Evolutionary conservation across 2,888 invertebrate genomes (phyloP).

Genomic region (Mimumesa dahlbomi): DNA sequence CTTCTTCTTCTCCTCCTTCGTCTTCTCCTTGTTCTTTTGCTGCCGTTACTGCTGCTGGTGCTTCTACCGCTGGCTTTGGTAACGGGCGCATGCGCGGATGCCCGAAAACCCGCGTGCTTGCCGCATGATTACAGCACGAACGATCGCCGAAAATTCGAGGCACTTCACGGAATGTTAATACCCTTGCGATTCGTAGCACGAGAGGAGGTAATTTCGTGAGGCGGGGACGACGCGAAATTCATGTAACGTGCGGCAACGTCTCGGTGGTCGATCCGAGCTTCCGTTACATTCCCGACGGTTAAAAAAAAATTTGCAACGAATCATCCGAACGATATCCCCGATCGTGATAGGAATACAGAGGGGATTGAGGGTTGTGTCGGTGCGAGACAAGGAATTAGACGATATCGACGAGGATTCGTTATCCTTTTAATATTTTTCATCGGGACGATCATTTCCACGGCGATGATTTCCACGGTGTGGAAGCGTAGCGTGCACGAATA

Average conservation of each 20-base stretch:
- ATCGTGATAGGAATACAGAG: not conserved
- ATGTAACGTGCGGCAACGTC: no score
- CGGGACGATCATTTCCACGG: slow-evolving; percentile 11
- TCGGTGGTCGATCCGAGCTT: not conserved
- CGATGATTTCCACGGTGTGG: slow-evolving; percentile 4
- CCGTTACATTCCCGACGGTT: not conserved
- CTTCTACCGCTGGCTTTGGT: no score
- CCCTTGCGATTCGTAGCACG: not conserved
- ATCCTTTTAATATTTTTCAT: not conserved
- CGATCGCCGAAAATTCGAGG: slow-evolving; percentile 19
- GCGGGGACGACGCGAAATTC: no score
- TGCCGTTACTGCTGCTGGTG: no score
- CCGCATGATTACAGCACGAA: slow-evolving; percentile 15
- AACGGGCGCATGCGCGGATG: no score
- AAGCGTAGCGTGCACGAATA: not conserved
- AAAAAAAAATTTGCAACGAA: not conserved
- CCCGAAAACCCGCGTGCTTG: not conserved
- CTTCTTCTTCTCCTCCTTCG: not conserved
- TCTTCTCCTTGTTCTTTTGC: no score
- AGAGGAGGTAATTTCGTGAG: not conserved
- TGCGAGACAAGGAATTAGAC: no score
- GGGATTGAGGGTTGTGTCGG: no score
- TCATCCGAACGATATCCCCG: not conserved
- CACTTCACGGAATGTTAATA: slow-evolving; percentile 45
- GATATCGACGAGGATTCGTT: not conserved